Evolutionary conservation across 2,888 invertebrate species (phyloP), one percentile per base, ranked within the genome.

Genomic region (Lingula anatina): DNA sequence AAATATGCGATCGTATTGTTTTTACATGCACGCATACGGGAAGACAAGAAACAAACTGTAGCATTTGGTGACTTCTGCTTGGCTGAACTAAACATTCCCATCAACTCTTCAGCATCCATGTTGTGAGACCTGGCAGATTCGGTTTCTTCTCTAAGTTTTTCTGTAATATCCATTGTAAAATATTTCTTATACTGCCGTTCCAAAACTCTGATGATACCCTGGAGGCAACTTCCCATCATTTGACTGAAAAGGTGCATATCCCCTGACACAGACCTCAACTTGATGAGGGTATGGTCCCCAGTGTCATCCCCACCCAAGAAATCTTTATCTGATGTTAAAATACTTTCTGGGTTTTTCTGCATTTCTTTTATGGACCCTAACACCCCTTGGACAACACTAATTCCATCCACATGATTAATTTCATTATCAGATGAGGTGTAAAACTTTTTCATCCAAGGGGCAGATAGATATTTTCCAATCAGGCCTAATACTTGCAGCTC

Each of bases 31-130:
- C 54, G 36, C 46, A 53, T 46, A 25, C 31, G 41, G 18, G 43
- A 45, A 23, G 49, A 44, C 38, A 54, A 31, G 25, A 46, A 53
- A 26, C 47, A 41, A 9, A 54, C 12, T 25, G 49, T 52, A 1
- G 52, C 49, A 47, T 50, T 47, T 4, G 43, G 53, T 3, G 55
- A 44, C 2, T 36, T 41, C 23, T 47, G 15, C 27, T 50, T 42
- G n/a, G 47, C 47, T 18, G 53, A 44, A 42, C 47, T 40, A 26
- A 53, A 53, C 53, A 55, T 53, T 1, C 50, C 55, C 47, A 53
- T 50, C 4, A 55, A 37, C 37, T 55, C 55, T 35, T 55, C 55
- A 0, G 52, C 46, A 47, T 55, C 55, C 18, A 55, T 55, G 36
- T 53, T 53, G 44, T 55, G 55, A 1, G 24, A 39, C 9, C 55